Percentiles rank a stretch among this genome's conserved stretches.
Conservation (phyloP, 2,113 vertebrate genomes). For the Mus pahari region DNA sequence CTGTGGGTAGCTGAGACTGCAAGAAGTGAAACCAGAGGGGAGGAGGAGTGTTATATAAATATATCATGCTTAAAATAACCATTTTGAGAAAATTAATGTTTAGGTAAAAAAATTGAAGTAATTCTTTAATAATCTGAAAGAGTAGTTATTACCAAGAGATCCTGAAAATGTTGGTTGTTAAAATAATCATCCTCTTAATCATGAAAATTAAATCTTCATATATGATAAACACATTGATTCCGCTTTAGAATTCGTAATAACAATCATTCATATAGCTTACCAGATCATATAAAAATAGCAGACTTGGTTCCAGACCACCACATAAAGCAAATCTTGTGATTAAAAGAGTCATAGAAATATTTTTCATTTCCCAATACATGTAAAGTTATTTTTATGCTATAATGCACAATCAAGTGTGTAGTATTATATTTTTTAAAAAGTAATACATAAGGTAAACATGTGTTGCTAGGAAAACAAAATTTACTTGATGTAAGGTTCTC, state of each 20-base stretch:
- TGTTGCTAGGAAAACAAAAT: background rate
- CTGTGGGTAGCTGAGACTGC: background rate
- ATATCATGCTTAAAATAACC: background rate
- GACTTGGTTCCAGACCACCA: background rate
- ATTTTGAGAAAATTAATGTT: background rate
- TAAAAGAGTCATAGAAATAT: background rate
- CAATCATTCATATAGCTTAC: background rate
- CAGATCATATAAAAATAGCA: background rate
- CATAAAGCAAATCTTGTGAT: background rate
- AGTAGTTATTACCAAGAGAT: background rate
- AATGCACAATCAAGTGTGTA: background rate
- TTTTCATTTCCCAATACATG: background rate
- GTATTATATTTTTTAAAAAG: background rate
- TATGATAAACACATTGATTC: background rate
- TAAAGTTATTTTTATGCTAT: background rate
- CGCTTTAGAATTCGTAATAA: conserved; percentile 30
- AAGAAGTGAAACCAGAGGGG: background rate
- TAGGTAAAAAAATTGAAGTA: conserved; percentile 46
- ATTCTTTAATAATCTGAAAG: conserved; percentile 46
- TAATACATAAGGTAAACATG: background rate
- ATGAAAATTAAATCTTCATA: conserved; percentile 23
- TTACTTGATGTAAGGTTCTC: background rate
- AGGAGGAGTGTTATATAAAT: background rate
- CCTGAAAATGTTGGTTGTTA: background rate
- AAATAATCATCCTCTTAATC: conserved; percentile 19